Conservation (phyloP, 2,888 invertebrate genomes). For the Chironomus tentans region DNA sequence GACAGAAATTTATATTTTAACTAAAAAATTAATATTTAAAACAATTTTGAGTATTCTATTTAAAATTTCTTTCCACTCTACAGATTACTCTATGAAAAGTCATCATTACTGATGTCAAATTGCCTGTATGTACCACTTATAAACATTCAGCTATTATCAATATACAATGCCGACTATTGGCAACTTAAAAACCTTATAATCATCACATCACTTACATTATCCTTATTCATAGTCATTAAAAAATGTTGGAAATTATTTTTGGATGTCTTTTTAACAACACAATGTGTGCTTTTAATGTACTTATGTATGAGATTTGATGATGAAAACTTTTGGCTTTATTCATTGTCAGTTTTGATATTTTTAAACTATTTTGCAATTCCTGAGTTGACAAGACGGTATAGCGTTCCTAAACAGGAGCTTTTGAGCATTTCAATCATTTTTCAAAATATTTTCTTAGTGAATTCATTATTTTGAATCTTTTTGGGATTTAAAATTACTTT, state of each 20-base stretch:
- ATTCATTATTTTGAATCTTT: neutral
- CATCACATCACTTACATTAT: neutral
- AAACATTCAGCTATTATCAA: neutral
- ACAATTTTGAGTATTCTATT: too few relatives aligned
- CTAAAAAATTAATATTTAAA: too few relatives aligned
- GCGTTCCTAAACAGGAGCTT: neutral
- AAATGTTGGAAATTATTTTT: neutral
- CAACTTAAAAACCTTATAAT: neutral
- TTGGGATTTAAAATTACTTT: too few relatives aligned
- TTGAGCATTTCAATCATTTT: neutral
- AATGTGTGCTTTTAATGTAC: neutral
- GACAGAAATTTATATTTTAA: too few relatives aligned
- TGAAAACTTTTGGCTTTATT: conserved; percentile 1
- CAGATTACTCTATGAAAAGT: neutral
- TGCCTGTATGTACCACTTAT: neutral
- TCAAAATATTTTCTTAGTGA: neutral
- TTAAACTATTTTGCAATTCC: neutral
- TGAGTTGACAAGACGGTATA: neutral
- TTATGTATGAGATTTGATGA: neutral
- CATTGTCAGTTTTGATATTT: neutral
- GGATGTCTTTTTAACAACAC: neutral
- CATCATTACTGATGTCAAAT: neutral
- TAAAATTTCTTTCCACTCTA: too few relatives aligned
- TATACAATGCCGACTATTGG: neutral
- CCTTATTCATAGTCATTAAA: neutral